Evolutionary conservation across 2,797 vertebrate genomes (phyloP), one percentile per base, ranked within the genome.

Genomic region (Galagoides demidoff): DNA sequence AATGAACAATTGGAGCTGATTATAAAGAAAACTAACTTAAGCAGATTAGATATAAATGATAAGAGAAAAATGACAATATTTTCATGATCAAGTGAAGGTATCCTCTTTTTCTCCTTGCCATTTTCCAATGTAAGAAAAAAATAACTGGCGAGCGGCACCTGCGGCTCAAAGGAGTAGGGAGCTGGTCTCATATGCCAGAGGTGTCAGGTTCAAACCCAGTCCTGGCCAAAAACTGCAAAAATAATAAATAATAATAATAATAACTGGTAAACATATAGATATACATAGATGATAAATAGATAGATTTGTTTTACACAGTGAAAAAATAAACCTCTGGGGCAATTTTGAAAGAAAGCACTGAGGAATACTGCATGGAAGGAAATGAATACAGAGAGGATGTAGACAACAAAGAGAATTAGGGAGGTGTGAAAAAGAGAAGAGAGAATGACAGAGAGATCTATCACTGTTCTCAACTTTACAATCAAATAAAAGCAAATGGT

Each of bases 41-140:
- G 34, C 64, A 89, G 31, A 7, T 61, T 83, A 83, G n/a, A 39
- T 39, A 73, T 66, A 49, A 88, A 89, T 66, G 20, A n/a, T 57
- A 79, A 89, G 19, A 34, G 27, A 84, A 92, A 68, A 57, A 79
- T 79, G 10, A 78, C 8, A 88, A 17, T 85, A 27, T 82, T 89
- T 96, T 91, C 17, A 20, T 89, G 19, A 70, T 63, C 13, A 74
- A 55, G 92, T 76, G 37, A 95, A 92, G 61, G 27, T 55, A 49
- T 7, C 12, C 7, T 71, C 34, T 20, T 90, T n/a, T 73, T 7
- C 22, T 55, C 31, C 22, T n/a, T 71, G 4, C 25, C 22, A 88
- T 84, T 79, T 87, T 74, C 25, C 23, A 88, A 27, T 19, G 34
- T 23, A 43, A 90, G 27, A 37, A 49, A 82, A 82, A 81, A 59